phyloP scores from a whole-genome alignment of 2,797 vertebrate genomes.

The Chanos chanos region DNA sequence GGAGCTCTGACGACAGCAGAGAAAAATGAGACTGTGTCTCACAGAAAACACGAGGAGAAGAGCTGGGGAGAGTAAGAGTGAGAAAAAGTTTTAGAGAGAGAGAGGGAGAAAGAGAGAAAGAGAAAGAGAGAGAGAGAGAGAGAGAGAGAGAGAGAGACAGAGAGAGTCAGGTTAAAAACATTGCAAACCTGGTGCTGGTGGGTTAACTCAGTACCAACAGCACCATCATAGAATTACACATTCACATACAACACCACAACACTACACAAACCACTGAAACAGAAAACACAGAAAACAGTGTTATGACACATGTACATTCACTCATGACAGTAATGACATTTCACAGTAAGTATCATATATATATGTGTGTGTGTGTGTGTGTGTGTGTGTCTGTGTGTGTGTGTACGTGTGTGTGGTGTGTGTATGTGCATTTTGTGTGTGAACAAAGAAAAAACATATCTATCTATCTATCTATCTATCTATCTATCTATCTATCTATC shows the following conservation, averaged over 20 bases:
- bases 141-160: conserved; percentile 19
- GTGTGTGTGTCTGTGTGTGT: not conserved
- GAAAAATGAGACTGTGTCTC: conserved; percentile 52
- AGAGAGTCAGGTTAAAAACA: conserved; percentile 37
- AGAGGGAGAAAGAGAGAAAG: conserved; percentile 12
- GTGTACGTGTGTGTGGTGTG: not conserved
- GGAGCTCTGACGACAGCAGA: conserved; percentile 41
- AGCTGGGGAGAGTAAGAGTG: conserved; percentile 12
- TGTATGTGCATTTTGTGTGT: too few species aligned
- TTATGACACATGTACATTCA: too few species aligned
- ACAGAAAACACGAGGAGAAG: conserved; percentile 31
- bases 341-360: not conserved
- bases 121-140: conserved; percentile 11
- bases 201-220: too few species aligned
- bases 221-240: too few species aligned
- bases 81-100: conserved; percentile 10
- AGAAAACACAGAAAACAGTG: too few species aligned
- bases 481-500: too few species aligned
- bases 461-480: too few species aligned
- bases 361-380: not conserved
- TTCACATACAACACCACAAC: too few species aligned
- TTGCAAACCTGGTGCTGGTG: too few species aligned
- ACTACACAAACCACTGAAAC: too few species aligned
- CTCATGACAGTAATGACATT: too few species aligned
- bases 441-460: too few species aligned